Base-by-base conservation (phyloP, 2,888 invertebrate species). In the Cephus rjabovi region DNA sequence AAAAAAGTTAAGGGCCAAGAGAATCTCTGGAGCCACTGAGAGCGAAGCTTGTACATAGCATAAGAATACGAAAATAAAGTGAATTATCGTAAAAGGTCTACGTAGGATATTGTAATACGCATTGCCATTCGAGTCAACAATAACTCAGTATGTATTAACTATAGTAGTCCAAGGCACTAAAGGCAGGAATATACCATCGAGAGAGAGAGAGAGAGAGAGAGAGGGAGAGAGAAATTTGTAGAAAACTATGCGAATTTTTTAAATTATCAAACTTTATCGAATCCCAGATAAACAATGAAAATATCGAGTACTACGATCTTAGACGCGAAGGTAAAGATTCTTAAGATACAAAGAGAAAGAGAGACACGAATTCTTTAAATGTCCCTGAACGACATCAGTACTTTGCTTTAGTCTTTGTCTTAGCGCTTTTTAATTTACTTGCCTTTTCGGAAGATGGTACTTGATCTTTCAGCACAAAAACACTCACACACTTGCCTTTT, bases 71-170 rank as follows among this genome's bases (percentile, higher is more conserved):
- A 75, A 56, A 77, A 70, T 77, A 75, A 75, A 75, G 34, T 75
- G 71, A 77, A 69, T 74, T 77, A 70, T 77, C 71, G 30, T 31
- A 69, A 75, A 78, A 68, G 73, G 71, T 78, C 75, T 78, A 78
- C 71, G 70, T 30, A 73, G 75, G 73, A 34, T 74, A 30, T 71
- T 74, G 40, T 69, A 35, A 75, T 69, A 75, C 9, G 56, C 75
- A 75, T 75, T 75, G 69, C 75, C 75, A 75, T 56, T 56, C 23
- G 56, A 56, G 56, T 56, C 56, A 56, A 23, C 56, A 56, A 56
- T 56, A 56, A 56, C 56, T 56, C 56, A 23, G 56, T 56, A 56
- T 56, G 56, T 56, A 23, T 23, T 9, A 56, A 37, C 34, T 75
- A 70, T 37, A 75, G 40, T 77, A 75, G 33, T 75, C 33, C 71